These are phyloP conservation scores for Lasiurus cinereus DNA, from an alignment of 2,113 vertebrate species.

Conservation along the genomic window DNA sequence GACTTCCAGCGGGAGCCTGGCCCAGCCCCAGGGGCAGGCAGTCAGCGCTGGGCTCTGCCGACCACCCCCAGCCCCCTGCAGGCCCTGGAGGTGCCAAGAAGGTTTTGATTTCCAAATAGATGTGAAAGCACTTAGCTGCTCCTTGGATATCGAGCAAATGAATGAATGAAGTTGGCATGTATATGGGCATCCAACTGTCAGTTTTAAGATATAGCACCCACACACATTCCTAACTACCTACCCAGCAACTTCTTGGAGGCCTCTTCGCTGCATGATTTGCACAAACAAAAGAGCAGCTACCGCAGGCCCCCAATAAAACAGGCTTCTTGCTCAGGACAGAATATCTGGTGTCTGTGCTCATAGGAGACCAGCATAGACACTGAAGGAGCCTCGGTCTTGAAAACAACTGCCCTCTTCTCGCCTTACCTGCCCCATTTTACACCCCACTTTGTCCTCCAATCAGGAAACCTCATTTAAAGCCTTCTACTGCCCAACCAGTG, in stretches of 20 bases:
- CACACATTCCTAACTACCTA: too few relatives aligned
- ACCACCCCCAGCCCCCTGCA: neutral
- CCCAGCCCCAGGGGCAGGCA: neutral
- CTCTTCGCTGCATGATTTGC: neutral
- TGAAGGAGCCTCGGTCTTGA: neutral
- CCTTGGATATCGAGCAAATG: neutral
- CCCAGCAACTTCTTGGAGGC: neutral
- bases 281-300: neutral
- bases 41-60: neutral
- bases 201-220: neutral
- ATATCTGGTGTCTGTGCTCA: neutral
- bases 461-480: neutral
- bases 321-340: neutral
- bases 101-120: neutral
- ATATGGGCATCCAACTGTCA: rapidly evolving
- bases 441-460: neutral
- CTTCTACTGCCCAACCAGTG: neutral
- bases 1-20: conserved; percentile 97
- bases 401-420: neutral
- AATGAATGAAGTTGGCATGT: neutral
- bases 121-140: too few relatives aligned
- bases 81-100: neutral
- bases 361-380: neutral
- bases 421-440: neutral
- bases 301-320: neutral